Evolutionary conservation across 1,140 invertebrate genomes (phyloP).

Genomic region (Mylabris phalerata): DNA sequence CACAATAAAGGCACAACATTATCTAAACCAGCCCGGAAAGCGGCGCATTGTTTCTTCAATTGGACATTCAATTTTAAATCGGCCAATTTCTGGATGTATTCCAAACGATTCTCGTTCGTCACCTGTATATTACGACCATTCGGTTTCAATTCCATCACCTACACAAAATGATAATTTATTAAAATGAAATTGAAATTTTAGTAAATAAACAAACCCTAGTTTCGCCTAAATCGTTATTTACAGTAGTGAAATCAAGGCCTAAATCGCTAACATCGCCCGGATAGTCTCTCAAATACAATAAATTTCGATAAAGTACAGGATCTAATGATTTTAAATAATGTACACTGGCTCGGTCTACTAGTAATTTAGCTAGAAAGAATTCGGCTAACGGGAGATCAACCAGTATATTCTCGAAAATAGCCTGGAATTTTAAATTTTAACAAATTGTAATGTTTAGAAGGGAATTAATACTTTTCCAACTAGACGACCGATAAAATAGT

Average conservation of each 20-base stretch:
- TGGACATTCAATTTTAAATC: slow-evolving; percentile 94
- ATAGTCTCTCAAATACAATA: slow-evolving; percentile 81
- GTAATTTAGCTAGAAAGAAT: slow-evolving; percentile 84
- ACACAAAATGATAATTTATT: slow-evolving; percentile 1
- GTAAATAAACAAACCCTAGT: slow-evolving; percentile 53
- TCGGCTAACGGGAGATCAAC: slow-evolving; percentile 91
- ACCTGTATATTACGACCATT: slow-evolving; percentile 85
- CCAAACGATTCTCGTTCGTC: slow-evolving; percentile 85
- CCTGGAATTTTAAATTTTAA: slow-evolving; percentile 48
- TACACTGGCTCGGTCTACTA: slow-evolving; percentile 78
- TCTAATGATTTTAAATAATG: slow-evolving; percentile 91
- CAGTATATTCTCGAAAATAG: slow-evolving; percentile 90
- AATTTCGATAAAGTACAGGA: slow-evolving; percentile 84
- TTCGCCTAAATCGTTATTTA: slow-evolving; percentile 85
- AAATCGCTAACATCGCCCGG: slow-evolving; percentile 70
- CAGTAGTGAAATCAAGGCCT: slow-evolving; percentile 89
- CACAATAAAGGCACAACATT: slow-evolving; percentile 86
- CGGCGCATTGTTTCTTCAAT: slow-evolving; percentile 77
- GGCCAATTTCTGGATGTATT: slow-evolving; percentile 94
- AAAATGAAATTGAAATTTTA: not conserved
- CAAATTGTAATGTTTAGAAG: not conserved
- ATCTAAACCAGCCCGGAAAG: slow-evolving; percentile 79
- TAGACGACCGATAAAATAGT: slow-evolving; percentile 92
- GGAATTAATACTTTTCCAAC: slow-evolving; percentile 70
- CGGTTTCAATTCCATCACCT: slow-evolving; percentile 85